Evolutionary conservation across 2,888 invertebrate species (phyloP).

Genomic region (Siphlonurus alternatus): DNA sequence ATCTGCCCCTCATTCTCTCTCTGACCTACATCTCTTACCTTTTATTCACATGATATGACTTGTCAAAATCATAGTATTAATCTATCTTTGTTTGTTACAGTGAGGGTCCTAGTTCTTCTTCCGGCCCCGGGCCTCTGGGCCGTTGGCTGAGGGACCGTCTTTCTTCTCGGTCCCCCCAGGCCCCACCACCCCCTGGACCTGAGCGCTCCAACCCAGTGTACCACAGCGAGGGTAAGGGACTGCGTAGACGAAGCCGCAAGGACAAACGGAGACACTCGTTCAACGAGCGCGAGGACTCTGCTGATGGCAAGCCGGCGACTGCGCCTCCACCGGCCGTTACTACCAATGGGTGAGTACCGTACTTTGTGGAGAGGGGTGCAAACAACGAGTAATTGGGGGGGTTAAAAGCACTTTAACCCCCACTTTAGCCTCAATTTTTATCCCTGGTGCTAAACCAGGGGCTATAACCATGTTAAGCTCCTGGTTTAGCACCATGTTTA

Average conservation of each 20-base stretch:
- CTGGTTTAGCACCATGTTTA: too few species aligned
- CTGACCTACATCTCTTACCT: too few species aligned
- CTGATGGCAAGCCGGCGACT: too few species aligned
- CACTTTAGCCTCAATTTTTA: too few species aligned
- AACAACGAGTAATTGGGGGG: too few species aligned
- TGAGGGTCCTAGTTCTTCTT: neutral
- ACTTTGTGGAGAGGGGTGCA: too few species aligned
- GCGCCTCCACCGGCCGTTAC: neutral
- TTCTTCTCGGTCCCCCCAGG: neutral
- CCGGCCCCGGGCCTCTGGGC: neutral
- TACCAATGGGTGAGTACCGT: too few species aligned
- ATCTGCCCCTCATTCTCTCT: too few species aligned
- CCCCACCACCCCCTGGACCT: slow-evolving; percentile 9
- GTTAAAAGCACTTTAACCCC: too few species aligned
- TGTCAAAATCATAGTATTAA: neutral
- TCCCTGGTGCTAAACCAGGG: too few species aligned
- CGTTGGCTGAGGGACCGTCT: neutral
- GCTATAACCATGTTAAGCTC: too few species aligned
- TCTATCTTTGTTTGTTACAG: neutral
- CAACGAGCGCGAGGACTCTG: slow-evolving; percentile 1
- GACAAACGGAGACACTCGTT: slow-evolving; percentile 4
- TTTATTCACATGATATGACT: neutral
- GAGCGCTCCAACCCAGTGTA: slow-evolving; percentile 22
- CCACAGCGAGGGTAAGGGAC: slow-evolving; percentile 23
- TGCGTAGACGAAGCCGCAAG: slow-evolving; percentile 19